Evolutionary conservation across 2,113 vertebrate genomes (phyloP).

Genomic region (Lycocorax pyrrhopterus): DNA sequence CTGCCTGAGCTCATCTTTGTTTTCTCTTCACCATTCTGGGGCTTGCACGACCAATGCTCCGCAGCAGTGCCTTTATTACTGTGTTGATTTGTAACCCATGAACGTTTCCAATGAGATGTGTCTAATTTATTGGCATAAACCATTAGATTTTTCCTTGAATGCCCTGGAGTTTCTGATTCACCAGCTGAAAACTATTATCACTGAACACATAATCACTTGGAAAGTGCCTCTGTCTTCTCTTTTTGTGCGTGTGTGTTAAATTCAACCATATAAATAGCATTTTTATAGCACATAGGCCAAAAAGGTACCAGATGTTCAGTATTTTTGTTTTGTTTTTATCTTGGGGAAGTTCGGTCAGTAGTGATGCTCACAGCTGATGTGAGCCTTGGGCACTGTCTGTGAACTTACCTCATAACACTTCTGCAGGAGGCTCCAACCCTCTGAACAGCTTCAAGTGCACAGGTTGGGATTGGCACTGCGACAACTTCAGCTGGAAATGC

Average conservation of each 20-base stretch:
- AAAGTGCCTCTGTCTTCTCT: not conserved
- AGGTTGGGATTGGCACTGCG: not conserved
- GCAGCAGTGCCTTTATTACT: not conserved
- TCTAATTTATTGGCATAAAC: slow-evolving; percentile 21
- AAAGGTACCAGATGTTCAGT: not conserved
- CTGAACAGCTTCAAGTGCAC: not conserved
- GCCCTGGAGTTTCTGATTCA: slow-evolving; percentile 43
- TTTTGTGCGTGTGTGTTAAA: not conserved
- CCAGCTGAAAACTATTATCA: slow-evolving; percentile 8
- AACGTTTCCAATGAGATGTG: not conserved
- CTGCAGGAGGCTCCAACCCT: not conserved
- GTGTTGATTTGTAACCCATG: not conserved
- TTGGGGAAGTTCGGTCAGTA: not conserved
- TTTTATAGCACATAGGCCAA: not conserved
- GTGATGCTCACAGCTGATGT: not conserved
- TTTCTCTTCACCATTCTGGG: not conserved
- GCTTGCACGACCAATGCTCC: not conserved
- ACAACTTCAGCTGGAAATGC: not conserved
- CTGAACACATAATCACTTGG: not conserved
- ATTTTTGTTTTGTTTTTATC: not conserved
- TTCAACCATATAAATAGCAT: not conserved
- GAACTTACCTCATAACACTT: not conserved
- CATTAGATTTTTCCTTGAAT: slow-evolving; percentile 2
- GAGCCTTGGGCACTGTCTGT: not conserved
- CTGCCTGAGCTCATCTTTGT: slow-evolving; percentile 1